phyloP scores from a whole-genome alignment of 2,113 vertebrate genomes.

The Calcarius ornatus region DNA sequence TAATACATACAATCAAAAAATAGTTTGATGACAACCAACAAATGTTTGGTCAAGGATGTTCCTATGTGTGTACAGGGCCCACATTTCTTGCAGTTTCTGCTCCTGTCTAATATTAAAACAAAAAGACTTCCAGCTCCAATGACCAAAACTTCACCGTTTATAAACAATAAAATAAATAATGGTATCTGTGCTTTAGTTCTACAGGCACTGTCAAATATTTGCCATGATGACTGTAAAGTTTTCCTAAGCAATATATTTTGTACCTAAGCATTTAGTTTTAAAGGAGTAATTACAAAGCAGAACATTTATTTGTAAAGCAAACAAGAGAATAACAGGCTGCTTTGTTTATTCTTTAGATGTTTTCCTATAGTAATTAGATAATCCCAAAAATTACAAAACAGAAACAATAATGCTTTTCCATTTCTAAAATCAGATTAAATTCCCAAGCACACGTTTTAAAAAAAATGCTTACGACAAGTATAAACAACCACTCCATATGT shows the following conservation, averaged over 20 bases:
- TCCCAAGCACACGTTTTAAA: background rate
- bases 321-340: background rate
- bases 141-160: background rate
- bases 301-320: background rate
- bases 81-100: background rate
- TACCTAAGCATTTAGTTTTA: background rate
- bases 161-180: background rate
- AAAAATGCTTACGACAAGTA: background rate
- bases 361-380: slow-evolving; percentile 17
- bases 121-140: background rate
- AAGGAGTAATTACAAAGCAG: background rate
- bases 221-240: background rate
- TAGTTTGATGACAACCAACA: background rate
- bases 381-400: slow-evolving; percentile 7
- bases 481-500: background rate
- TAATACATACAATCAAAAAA: background rate
- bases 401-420: background rate
- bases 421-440: background rate
- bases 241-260: background rate
- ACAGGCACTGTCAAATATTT: background rate
- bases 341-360: background rate
- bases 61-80: background rate
- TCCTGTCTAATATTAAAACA: background rate
- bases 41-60: background rate
- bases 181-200: background rate